Evolutionary conservation across 2,888 invertebrate genomes (phyloP), one percentile per base, ranked within the genome.

Genomic region (Sarcophaga subvicina): DNA sequence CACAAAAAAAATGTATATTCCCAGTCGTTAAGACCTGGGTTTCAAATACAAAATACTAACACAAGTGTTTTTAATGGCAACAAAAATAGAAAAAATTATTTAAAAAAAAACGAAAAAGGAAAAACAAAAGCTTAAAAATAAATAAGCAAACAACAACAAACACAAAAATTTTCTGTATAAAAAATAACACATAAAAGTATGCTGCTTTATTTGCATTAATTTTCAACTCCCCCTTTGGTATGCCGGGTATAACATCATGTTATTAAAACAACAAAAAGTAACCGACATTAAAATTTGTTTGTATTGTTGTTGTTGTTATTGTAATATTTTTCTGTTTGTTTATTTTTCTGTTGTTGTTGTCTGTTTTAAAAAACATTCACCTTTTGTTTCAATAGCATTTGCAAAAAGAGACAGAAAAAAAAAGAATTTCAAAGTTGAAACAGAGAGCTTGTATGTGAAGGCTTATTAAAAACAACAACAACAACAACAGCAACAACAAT

Each of bases 41-140:
- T 20, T 75, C 49, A 37, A 37, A 37, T 37, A 37, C 54, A 62
- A 71, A 70, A 75, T 63, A 63, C 71, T 78, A 81, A 75, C 86
- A 84, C 83, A 87, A 87, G 83, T 87, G 86, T 79, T 86, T 75
- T 75, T 86, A 86, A 86, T 81, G 83, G 80, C 80, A 83, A 64
- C 27, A 73, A 72, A 73, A 6, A 27, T 8, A 62, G 3, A 45
- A 73, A n/a, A 59, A 79, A 72, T 37, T 37, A 37, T 37, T 37
- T 10, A 0, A 37, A 11, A 80, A 62, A 14, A 37, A 60, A 22
- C 1, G 1, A 14, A 37, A 60, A 22, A 22, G 1, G 20, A 72
- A 76, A 79, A 66, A 70, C 59, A 80, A 69, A 80, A 80, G 72
- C 83, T 66, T 69, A 69, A 75, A 80, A 67, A 79, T 70, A 76